Conservation (phyloP, 2,888 invertebrate genomes). For the Junonia oenone region DNA sequence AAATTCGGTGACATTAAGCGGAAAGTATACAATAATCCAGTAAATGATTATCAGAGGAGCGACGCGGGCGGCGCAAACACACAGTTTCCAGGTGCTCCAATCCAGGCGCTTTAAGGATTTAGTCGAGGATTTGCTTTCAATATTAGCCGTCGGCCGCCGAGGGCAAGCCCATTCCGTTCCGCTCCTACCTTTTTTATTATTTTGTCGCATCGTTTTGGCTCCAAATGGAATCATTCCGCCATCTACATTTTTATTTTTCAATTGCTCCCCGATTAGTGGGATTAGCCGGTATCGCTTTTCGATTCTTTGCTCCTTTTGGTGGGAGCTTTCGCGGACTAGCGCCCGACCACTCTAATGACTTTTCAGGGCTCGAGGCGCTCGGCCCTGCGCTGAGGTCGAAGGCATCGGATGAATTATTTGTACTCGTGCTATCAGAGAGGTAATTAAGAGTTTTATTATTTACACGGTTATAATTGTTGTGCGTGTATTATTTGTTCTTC, state of each 20-base stretch:
- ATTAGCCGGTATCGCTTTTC: constrained; percentile 76
- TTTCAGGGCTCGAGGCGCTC: constrained; percentile 31
- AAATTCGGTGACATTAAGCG: constrained; percentile 64
- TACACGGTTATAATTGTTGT: constrained; percentile 52
- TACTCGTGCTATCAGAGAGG: constrained; percentile 50
- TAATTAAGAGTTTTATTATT: constrained; percentile 61
- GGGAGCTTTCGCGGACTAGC: constrained; percentile 64
- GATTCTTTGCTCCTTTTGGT: constrained; percentile 74
- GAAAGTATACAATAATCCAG: constrained; percentile 74
- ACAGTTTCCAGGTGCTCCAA: constrained; percentile 76
- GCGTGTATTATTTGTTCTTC: constrained; percentile 52
- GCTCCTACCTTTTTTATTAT: constrained; percentile 75
- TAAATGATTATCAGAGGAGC: constrained; percentile 67
- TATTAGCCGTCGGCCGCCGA: constrained; percentile 73
- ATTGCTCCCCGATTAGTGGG: constrained; percentile 79
- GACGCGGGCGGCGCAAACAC: constrained; percentile 55
- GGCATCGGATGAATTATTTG: constrained; percentile 38
- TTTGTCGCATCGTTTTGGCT: constrained; percentile 79
- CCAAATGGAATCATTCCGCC: constrained; percentile 78
- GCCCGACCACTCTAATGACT: constrained; percentile 48
- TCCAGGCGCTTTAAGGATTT: constrained; percentile 79
- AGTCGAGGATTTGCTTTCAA: constrained; percentile 80
- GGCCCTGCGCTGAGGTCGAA: constrained; percentile 36
- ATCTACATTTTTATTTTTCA: constrained; percentile 81
- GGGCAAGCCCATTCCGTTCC: constrained; percentile 65